phyloP scores from a whole-genome alignment of 2,888 invertebrate species.

The Celastrina argiolus region DNA sequence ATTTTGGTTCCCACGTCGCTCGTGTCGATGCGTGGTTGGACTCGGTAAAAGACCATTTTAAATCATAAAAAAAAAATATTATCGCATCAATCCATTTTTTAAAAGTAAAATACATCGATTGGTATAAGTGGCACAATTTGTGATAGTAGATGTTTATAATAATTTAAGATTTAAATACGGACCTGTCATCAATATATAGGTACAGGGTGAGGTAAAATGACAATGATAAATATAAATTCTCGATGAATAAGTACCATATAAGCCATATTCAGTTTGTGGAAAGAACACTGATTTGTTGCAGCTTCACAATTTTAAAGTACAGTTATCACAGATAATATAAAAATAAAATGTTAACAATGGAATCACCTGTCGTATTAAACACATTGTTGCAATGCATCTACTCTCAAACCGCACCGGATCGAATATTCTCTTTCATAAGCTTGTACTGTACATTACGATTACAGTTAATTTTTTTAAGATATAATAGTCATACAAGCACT shows the following conservation, averaged over 20 bases:
- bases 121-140: slow-evolving; percentile 5
- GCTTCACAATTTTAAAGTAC: slow-evolving; percentile 45
- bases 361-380: slow-evolving; percentile 24
- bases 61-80: not conserved
- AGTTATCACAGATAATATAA: slow-evolving; percentile 74
- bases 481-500: slow-evolving; percentile 20
- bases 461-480: slow-evolving; percentile 16
- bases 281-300: slow-evolving; percentile 16
- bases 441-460: slow-evolving; percentile 16
- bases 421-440: slow-evolving; percentile 14
- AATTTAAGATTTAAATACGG: not conserved
- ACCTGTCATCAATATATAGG: not conserved
- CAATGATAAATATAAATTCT: not conserved
- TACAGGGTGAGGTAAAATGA: not conserved
- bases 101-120: not conserved
- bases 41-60: not conserved
- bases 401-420: not conserved
- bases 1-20: slow-evolving; percentile 27
- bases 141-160: not conserved
- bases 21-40: not conserved
- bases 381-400: slow-evolving; percentile 10
- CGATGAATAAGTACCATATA: slow-evolving; percentile 1
- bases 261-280: slow-evolving; percentile 10
- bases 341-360: slow-evolving; percentile 49
- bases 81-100: not conserved